Conservation (phyloP, 2,797 vertebrate species). For the Balearica regulorum region DNA sequence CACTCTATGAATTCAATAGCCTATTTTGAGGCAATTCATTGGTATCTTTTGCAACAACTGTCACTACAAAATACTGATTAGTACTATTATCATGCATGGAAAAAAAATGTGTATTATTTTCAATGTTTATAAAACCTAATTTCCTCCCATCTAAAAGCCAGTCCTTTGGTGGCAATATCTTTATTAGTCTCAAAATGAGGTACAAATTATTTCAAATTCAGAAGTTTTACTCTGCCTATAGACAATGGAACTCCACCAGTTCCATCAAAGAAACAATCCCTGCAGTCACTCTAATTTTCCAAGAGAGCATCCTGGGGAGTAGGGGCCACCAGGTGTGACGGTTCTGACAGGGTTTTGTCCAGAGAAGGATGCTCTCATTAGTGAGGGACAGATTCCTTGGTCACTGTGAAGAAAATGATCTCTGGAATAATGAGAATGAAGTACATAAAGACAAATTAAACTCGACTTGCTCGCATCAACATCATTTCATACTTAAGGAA, state of each 20-base stretch:
- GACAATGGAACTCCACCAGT: background rate
- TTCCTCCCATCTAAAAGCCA: background rate
- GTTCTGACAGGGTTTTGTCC: background rate
- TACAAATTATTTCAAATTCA: background rate
- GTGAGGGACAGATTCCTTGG: background rate
- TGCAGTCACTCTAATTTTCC: background rate
- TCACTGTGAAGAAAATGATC: background rate
- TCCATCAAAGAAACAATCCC: background rate
- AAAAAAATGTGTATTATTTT: background rate
- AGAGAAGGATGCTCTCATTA: background rate
- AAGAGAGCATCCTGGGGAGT: background rate
- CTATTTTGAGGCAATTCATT: background rate
- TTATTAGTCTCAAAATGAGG: background rate
- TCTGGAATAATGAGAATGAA: background rate
- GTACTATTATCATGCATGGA: background rate
- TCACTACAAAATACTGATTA: background rate
- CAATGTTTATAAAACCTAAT: background rate
- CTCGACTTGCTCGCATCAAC: background rate
- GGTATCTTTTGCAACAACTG: background rate
- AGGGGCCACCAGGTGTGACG: fast-evolving
- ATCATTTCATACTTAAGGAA: background rate
- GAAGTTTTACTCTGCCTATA: background rate
- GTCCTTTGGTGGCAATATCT: background rate
- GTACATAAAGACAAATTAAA: background rate
- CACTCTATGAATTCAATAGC: background rate